A percentile compares a stretch with the other conserved stretches of the same genome.
phyloP scores from a whole-genome alignment of 64 coral and sea anemone genomes.

The Montipora foliosa region DNA sequence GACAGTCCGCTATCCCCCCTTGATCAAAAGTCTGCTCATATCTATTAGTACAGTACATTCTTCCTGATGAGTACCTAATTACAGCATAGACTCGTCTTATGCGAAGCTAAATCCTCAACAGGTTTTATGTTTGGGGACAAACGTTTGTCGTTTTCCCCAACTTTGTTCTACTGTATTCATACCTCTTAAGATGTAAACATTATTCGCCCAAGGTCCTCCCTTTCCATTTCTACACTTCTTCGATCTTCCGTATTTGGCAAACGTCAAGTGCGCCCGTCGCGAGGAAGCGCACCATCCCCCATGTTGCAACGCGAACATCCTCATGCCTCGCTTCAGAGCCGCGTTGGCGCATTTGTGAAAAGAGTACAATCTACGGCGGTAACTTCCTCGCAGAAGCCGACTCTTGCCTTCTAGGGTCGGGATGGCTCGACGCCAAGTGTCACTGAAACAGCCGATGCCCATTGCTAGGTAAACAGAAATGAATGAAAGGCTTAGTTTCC shows the following conservation, averaged over 20 bases:
- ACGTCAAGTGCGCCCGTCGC: constrained; percentile 31
- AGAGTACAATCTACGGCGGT: constrained; percentile 28
- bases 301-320: constrained; percentile 42
- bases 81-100: no score
- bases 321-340: background rate
- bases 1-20: no score
- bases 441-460: constrained; percentile 34
- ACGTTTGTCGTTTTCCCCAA: no score
- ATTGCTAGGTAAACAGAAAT: constrained; percentile 3
- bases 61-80: no score
- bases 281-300: constrained; percentile 38
- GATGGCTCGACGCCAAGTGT: constrained; percentile 34
- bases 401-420: constrained; percentile 11
- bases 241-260: constrained; percentile 26
- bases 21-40: no score
- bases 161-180: background rate
- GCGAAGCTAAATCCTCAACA: no score
- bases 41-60: no score
- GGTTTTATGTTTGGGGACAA: no score
- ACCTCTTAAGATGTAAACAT: constrained; percentile 61
- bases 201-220: constrained; percentile 44
- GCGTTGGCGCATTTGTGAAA: constrained; percentile 32
- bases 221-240: constrained; percentile 37
- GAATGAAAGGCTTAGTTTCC: background rate
- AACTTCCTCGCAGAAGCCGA: constrained; percentile 31